A percentile compares a stretch with the other conserved stretches of the same genome.
These are phyloP conservation scores for Catamblyrhynchus diadema DNA, from an alignment of 2,797 vertebrate genomes.

Conservation along the genomic window DNA sequence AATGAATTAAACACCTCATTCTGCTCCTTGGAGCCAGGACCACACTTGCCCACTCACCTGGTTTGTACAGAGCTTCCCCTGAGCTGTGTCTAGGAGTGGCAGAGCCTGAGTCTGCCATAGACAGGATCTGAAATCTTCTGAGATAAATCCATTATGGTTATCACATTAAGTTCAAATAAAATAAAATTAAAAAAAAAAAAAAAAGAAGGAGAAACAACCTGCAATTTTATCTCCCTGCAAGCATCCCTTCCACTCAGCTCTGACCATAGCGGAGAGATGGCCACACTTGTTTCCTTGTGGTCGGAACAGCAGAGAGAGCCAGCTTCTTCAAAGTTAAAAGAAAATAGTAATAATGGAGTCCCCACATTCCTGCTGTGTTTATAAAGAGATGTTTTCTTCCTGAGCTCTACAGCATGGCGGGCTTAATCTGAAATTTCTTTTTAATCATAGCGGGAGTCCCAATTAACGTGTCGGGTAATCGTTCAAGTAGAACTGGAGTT, in stretches of 20 bases:
- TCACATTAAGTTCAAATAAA: neutral
- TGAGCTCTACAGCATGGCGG: slow-evolving; percentile 65
- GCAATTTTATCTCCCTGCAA: slow-evolving; percentile 27
- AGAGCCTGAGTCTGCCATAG: neutral
- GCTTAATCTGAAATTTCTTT: slow-evolving; percentile 81
- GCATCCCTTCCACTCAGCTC: neutral
- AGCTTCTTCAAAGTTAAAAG: slow-evolving; percentile 60
- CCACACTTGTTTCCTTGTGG: slow-evolving; percentile 19
- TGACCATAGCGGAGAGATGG: neutral
- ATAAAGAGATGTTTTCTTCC: slow-evolving; percentile 79
- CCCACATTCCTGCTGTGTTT: slow-evolving; percentile 71
- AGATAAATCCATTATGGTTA: neutral
- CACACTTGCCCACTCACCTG: neutral
- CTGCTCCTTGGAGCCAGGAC: neutral
- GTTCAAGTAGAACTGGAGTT: slow-evolving; percentile 70
- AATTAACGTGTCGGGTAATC: slow-evolving; percentile 79
- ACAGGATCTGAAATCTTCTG: neutral
- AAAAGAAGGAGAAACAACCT: neutral
- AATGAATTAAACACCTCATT: neutral
- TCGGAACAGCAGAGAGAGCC: slow-evolving; percentile 55
- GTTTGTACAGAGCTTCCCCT: neutral
- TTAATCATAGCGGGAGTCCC: slow-evolving; percentile 81
- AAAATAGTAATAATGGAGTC: slow-evolving; percentile 62
- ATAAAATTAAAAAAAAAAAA: neutral
- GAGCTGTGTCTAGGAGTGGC: neutral